Conservation (phyloP, 2,888 invertebrate species). For the Andricus quercusramuli region DNA sequence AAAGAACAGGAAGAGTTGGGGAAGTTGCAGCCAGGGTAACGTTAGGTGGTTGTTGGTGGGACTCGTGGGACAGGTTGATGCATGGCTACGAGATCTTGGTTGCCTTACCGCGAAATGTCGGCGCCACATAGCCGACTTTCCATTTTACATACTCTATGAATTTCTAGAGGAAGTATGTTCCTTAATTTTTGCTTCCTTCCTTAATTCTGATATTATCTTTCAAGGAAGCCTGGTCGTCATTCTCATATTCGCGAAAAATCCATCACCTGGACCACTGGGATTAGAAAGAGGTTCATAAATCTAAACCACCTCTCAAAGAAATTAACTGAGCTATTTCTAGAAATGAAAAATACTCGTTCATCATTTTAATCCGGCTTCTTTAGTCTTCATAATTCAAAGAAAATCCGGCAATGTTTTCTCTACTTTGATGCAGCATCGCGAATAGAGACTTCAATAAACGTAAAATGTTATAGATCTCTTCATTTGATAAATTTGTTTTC, state of each 20-base stretch:
- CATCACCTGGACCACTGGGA: too few species aligned
- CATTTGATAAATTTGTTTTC: conserved; percentile 32
- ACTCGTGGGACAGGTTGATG: conserved; percentile 72
- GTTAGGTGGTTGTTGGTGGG: conserved; percentile 67
- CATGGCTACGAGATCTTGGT: conserved; percentile 70
- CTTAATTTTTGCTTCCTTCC: neutral
- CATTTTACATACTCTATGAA: conserved; percentile 59
- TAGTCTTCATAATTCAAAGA: neutral
- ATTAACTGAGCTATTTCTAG: neutral
- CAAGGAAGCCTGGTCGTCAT: too few species aligned
- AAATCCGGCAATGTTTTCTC: neutral
- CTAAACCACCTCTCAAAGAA: neutral
- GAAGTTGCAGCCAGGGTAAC: conserved; percentile 38
- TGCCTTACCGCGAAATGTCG: conserved; percentile 71
- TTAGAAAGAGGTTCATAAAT: neutral
- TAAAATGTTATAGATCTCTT: conserved; percentile 5
- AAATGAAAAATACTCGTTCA: neutral
- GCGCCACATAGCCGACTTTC: conserved; percentile 67
- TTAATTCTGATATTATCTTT: too few species aligned
- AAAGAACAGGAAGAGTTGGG: conserved; percentile 41
- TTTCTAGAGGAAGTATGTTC: conserved; percentile 4
- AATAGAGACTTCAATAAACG: neutral
- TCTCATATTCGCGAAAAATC: too few species aligned
- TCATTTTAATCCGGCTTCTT: neutral
- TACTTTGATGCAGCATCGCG: neutral